Conservation (phyloP, 1,140 invertebrate genomes). For the Rhagoletis pomonella region DNA sequence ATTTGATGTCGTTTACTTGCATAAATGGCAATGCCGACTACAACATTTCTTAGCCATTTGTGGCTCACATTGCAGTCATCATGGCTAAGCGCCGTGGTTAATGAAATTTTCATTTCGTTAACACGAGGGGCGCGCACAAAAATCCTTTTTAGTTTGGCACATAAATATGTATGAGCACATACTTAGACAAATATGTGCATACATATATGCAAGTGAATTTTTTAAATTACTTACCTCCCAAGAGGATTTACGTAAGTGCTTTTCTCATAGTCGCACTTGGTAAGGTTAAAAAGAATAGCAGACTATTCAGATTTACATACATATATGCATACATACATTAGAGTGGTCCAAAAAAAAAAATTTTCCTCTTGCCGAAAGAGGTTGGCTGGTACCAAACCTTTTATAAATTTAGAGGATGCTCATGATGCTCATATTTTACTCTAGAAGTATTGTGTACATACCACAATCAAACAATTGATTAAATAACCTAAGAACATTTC, state of each 20-base stretch:
- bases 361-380: too few species aligned
- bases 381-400: too few species aligned
- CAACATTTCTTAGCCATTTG: slow-evolving; percentile 42
- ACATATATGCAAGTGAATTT: neutral
- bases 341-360: too few species aligned
- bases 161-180: neutral
- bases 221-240: slow-evolving; percentile 28
- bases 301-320: neutral
- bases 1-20: slow-evolving; percentile 10
- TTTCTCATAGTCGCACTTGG: too few species aligned
- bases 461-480: too few species aligned
- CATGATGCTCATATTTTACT: too few species aligned
- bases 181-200: neutral
- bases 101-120: slow-evolving; percentile 49
- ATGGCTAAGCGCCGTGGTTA: slow-evolving; percentile 38
- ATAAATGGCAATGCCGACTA: slow-evolving; percentile 31
- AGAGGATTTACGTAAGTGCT: too few species aligned
- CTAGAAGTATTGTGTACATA: too few species aligned
- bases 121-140: slow-evolving; percentile 34
- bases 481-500: too few species aligned
- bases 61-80: slow-evolving; percentile 20
- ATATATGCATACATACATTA: neutral
- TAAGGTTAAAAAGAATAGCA: too few species aligned
- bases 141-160: neutral
- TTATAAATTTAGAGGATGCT: too few species aligned